These are phyloP conservation scores for Tetraodon nigroviridis DNA, from an alignment of 2,113 vertebrate genomes.

Conservation along the genomic window DNA sequence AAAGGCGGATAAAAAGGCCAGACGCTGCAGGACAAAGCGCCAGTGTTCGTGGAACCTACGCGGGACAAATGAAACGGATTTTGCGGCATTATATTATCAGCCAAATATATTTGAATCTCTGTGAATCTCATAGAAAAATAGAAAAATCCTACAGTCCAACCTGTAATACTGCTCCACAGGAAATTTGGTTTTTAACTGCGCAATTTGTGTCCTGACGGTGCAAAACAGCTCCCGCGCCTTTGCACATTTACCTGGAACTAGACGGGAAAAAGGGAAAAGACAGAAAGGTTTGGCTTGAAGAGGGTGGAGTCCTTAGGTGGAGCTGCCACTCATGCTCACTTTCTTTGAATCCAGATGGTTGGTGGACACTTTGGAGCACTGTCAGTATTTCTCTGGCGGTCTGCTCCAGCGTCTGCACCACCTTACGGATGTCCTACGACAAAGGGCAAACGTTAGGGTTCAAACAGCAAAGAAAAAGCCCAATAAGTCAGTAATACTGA, in stretches of 20 bases:
- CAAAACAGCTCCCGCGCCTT: constrained; percentile 89
- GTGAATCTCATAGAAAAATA: no score
- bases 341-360: constrained; percentile 89
- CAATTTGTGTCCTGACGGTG: constrained; percentile 83
- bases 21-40: constrained; percentile 92
- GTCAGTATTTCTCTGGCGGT: constrained; percentile 95
- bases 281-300: constrained; percentile 1
- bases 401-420: constrained; percentile 90
- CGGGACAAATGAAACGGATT: background rate
- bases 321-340: constrained; percentile 74
- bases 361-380: constrained; percentile 92
- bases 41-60: constrained; percentile 95
- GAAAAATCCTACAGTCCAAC: constrained; percentile 52
- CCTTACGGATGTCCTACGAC: constrained; percentile 90
- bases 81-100: background rate
- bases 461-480: background rate
- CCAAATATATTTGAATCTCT: background rate
- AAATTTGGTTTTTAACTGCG: constrained; percentile 93
- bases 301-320: background rate
- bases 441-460: background rate
- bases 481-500: no score
- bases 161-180: constrained; percentile 95
- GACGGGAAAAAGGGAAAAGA: constrained; percentile 21
- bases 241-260: constrained; percentile 90
- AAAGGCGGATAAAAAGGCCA: constrained; percentile 89